These are phyloP conservation scores for Acromyrmex charruanus DNA, from an alignment of 1,140 invertebrate species.

Conservation along the genomic window DNA sequence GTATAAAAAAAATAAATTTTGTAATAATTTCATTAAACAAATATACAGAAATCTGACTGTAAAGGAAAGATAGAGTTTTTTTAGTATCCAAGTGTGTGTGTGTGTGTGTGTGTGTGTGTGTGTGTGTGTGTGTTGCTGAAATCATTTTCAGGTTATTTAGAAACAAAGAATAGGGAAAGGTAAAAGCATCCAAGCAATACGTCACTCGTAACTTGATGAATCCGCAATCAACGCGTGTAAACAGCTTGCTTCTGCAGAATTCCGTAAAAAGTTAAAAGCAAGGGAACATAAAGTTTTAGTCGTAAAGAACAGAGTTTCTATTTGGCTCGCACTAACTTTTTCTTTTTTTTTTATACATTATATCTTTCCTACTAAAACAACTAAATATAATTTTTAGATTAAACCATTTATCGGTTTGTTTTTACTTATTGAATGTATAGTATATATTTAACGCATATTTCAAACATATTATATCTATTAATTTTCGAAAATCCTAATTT, in stretches of 20 bases:
- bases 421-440: background rate
- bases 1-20: background rate
- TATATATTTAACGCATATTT: background rate
- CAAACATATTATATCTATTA: background rate
- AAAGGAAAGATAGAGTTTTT: background rate
- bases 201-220: conserved; percentile 54
- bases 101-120: too few species aligned
- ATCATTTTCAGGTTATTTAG: conserved; percentile 22
- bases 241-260: conserved; percentile 34
- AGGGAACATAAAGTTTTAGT: conserved; percentile 30
- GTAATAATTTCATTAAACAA: background rate
- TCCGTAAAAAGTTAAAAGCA: conserved; percentile 49
- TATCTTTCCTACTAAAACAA: background rate
- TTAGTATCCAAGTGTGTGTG: background rate
- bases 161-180: conserved; percentile 14
- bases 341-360: background rate
- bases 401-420: background rate
- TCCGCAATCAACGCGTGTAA: conserved; percentile 55
- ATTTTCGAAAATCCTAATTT: conserved; percentile 32
- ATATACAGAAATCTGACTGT: background rate
- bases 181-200: conserved; percentile 22
- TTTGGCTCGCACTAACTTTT: conserved; percentile 18
- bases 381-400: conserved; percentile 17
- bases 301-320: conserved; percentile 40
- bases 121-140: background rate